Base-by-base conservation (phyloP, 2,888 invertebrate species). In the Tenthredo amoena region DNA sequence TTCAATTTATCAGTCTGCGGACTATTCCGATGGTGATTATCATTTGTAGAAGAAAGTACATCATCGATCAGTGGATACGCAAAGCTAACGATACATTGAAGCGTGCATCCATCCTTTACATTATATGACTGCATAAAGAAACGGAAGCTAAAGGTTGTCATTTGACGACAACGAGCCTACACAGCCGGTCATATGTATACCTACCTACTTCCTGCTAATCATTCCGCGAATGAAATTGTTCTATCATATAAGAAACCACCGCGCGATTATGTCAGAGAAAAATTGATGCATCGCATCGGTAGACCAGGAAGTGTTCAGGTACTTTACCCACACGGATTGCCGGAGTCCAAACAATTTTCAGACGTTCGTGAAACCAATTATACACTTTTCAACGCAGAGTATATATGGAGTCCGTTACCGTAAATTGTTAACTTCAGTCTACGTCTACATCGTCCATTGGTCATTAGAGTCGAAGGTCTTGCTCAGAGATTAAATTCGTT, bases 231-330 rank as follows among this genome's bases (percentile, higher is more conserved):
- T 81, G 58, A 81, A 81, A 81, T 81, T 62, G 81, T 81, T 81
- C 31, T 18, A 55, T 62, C 65, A 40, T 84, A 84, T 81, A 55
- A 79, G 71, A 74, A 84, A 15, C 81, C 81, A 34, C 58, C 47
- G 21, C 7, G 18, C 34, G 37, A 37, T 62, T 62, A 58, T 21
- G 21, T 21, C 37, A 40, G 26, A 62, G 18, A 62, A 62, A 81
- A 81, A 81, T 81, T 58, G 81, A 62, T 34, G 81, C 62, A 81
- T 81, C 62, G 81, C 62, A 81, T 81, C 62, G 81, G 81, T 62
- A 40, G 58, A 81, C 81, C 81, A 81, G 81, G 81, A 81, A 81
- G 62, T 40, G 62, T 81, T 81, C 58, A 31, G 34, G 81, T 81
- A 81, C 50, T 50, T 81, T 58, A 62, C 81, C 58, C 58, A 50